Evolutionary conservation across 1,140 invertebrate genomes (phyloP), one percentile per base, ranked within the genome.

Genomic region (Camponotus floridanus): DNA sequence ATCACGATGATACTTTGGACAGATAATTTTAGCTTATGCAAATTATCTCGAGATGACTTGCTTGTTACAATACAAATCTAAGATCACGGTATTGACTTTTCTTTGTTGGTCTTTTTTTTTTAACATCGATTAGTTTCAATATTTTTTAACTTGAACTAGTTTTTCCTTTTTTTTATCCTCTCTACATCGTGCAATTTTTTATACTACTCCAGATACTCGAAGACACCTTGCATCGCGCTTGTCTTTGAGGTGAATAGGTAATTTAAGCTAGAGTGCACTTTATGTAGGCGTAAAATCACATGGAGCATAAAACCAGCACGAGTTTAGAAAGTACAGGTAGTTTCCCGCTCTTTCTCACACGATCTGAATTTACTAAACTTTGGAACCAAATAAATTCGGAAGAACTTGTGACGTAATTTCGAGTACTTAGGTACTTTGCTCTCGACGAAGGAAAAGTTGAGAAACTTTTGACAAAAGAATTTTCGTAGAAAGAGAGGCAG

Each of bases 161-260:
- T 45, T 76, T 64, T 67, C 21, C 51, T 9, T 67, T 67, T 51
- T 51, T 51, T 51, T 5, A 51, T 51, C 48, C 48, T 51, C 62
- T 55, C n/a, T 67, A 39, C 62, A 31, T 9, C 76, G 62, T 13
- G 45, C 45, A 18, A n/a, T 70, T 80, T 68, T 80, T 70, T 70
- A 70, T 70, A 80, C 39, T 70, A 80, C 51, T 45, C 36, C 45
- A 68, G 33, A 7, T 39, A 73, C 67, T 59, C 15, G 21, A 33
- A 71, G 79, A 81, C 67, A 59, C 79, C 59, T 81, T 73, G 55
- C 79, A 81, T 73, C 61, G 67, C 15, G 78, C 65, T 71, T 26
- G 51, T 55, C 79, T 81, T 81, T 81, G 79, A 73, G 67, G 67
- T 31, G 79, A 81, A 59, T 18, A 45, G 42, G 26, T 71, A 45